A percentile compares a stretch with the other conserved stretches of the same genome.
phyloP scores from a whole-genome alignment of 2,888 invertebrate genomes.

The Drosophila heteroneura region DNA sequence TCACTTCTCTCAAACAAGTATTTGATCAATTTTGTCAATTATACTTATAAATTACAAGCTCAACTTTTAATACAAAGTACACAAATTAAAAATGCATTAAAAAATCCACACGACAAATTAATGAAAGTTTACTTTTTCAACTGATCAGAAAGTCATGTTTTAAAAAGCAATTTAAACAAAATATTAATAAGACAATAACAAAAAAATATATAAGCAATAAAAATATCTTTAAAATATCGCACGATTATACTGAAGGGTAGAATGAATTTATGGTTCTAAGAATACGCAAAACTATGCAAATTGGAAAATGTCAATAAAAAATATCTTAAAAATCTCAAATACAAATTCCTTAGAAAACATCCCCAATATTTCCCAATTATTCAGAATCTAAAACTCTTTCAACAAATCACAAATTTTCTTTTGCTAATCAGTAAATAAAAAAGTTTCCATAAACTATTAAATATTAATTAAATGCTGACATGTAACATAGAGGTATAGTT shows the following conservation, averaged over 20 bases:
- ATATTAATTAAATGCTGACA: not conserved
- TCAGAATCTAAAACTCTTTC: not conserved
- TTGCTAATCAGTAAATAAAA: too few species aligned
- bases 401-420: too few species aligned
- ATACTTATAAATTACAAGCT: not conserved
- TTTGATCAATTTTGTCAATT: not conserved
- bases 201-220: not conserved
- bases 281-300: not conserved
- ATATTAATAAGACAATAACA: not conserved
- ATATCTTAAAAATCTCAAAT: not conserved
- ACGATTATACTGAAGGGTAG: not conserved
- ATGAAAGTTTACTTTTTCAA: not conserved
- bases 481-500: not conserved
- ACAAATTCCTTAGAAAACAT: not conserved
- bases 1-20: not conserved
- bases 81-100: not conserved
- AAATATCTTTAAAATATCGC: not conserved
- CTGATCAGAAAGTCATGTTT: not conserved
- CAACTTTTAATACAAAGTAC: not conserved
- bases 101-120: not conserved
- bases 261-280: not conserved
- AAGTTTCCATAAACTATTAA: not conserved
- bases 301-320: not conserved
- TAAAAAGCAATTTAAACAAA: not conserved
- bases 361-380: not conserved